Evolutionary conservation across 2,888 invertebrate genomes (phyloP), one percentile per base, ranked within the genome.

Genomic region (Uloborus plumipes): DNA sequence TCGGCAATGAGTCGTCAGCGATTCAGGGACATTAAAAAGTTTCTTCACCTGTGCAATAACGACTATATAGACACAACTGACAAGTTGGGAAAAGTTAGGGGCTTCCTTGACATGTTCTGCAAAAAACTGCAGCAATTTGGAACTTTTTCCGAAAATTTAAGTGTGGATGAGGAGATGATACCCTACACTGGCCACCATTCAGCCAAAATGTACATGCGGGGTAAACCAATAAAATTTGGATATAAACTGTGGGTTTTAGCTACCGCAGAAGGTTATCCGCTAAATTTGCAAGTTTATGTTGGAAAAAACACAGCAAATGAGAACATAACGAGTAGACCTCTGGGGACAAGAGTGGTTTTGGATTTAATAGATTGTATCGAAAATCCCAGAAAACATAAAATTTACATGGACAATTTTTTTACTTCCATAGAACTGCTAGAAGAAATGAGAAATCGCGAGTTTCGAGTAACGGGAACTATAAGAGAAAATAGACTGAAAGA

Each of bases 1-100:
- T 9, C 26, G 3, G 62, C 62, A 1, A 49, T 65, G 65, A 49
- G n/a, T 18, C 39, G 65, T 47, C 49, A 47, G 31, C 15, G 49
- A 65, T 65, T 65, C n/a, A 65, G 50, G n/a, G 65, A 65, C n/a
- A 65, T n/a, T n/a, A n/a, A 65, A 64, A 49, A 15, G 4, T 39
- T 15, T 39, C 13, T 65, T 2, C 65, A 65, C 31, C 47, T 65
- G 31, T 49, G 50, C 47, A 49, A 26, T 31, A 61, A 65, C 20
- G 49, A 65, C 26, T 3, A 3, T 14, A 65, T 65, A 2, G 18
- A 65, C 49, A 50, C 39, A 65, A 53, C 66, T 51, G 51, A 66
- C 49, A 66, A 66, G 22, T n/a, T 49, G 22, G 18, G 39, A 50
- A 64, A 64, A 64, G 64, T 64, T 2, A 31, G 64, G 11, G 2